Evolutionary conservation across 2,888 invertebrate species (phyloP), one percentile per base, ranked within the genome.

Genomic region (Hyposoter dolosus): DNA sequence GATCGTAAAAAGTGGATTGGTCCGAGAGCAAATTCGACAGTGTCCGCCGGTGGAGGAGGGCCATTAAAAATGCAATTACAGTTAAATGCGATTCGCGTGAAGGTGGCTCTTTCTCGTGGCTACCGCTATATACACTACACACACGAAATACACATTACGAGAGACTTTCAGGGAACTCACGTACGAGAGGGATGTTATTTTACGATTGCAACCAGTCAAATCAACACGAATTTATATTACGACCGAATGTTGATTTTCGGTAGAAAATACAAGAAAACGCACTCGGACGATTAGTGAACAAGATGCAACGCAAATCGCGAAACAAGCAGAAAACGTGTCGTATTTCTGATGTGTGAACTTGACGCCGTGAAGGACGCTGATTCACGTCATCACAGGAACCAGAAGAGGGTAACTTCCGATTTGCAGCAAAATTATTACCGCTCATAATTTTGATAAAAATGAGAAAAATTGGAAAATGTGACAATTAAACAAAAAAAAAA

Each of bases 1-100:
- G 87, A 90, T 91, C 91, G 89, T 92, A 91, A 92, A 92, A 91
- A 88, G 77, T 88, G 89, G 86, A 90, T 89, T 89, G 91, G 89
- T 88, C 88, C 88, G 86, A 79, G 83, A 85, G 90, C 86, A 88
- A 90, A 92, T 92, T 91, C 90, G 91, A 89, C 91, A 91, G 90
- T 90, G 90, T 87, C 88, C 89, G 87, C 88, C 89, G 85, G 69
- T 45, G 83, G 81, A 85, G 88, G 82, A 82, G 86, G 88, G 74
- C 91, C 91, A 90, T 92, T 92, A 92, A 92, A 92, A 92, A 92
- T 87, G 91, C 91, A 91, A 92, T 92, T 92, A 92, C 90, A 89
- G 86, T 89, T 90, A 90, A 92, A 91, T 89, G 91, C 90, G 90
- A 90, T 89, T 90, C 90, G 88, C 90, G 89, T 82, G 84, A 87